Percentiles rank a stretch among this genome's conserved stretches.
Conservation (phyloP, 2,797 vertebrate genomes). For the Hylomyscus alleni region DNA sequence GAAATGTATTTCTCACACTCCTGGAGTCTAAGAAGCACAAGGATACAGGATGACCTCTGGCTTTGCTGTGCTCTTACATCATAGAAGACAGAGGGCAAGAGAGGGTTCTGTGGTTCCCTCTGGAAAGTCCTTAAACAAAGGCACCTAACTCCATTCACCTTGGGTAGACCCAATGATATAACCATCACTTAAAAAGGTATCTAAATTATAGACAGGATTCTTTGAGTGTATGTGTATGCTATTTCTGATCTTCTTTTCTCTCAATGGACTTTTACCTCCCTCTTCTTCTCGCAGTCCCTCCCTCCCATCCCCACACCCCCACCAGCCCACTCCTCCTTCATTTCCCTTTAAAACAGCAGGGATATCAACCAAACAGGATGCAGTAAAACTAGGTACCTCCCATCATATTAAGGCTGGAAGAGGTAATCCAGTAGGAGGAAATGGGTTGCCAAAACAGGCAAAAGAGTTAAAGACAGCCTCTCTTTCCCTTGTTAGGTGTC, state of each 20-base stretch:
- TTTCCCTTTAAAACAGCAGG: neutral
- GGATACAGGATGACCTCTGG: neutral
- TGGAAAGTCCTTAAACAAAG: neutral
- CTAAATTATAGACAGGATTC: neutral
- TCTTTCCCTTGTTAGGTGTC: neutral
- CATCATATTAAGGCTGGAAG: neutral
- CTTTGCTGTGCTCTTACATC: neutral
- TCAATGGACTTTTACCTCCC: neutral
- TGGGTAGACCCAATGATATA: too few species aligned
- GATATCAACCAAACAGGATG: neutral
- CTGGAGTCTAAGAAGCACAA: neutral
- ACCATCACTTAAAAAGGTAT: neutral
- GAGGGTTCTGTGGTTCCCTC: neutral
- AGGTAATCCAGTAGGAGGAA: neutral
- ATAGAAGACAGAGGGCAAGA: neutral
- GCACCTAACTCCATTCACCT: neutral
- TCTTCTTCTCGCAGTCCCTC: neutral
- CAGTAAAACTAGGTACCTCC: neutral
- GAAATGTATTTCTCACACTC: neutral
- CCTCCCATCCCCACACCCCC: neutral
- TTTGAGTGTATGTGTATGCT: neutral
- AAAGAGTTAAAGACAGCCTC: neutral
- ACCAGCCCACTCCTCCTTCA: neutral
- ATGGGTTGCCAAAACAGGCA: neutral
- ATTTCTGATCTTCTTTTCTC: neutral